Base-by-base conservation (phyloP, 2,113 vertebrate genomes). In the Plotosus lineatus region DNA sequence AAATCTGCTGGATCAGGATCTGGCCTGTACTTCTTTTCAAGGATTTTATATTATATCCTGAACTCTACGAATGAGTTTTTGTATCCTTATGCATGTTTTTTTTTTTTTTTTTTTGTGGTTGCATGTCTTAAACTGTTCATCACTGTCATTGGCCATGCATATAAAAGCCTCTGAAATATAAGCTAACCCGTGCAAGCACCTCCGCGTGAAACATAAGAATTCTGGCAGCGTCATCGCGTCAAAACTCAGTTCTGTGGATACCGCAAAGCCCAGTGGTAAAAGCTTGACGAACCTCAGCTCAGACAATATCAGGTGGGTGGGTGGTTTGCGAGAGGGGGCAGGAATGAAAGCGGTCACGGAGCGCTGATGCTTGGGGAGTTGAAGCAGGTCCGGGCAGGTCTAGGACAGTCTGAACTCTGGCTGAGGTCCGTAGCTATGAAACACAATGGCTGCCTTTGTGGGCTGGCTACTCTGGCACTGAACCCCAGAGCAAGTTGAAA, bases 361-460 rank as follows among this genome's bases (percentile, higher is more conserved):
- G 36, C 26, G 48, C 36, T 84, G 78, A 76, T 46, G 40, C 51
- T 40, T 19, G 17, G 55, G 61, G 73, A 78, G 60, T 77, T 63
- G n/a, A n/a, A 61, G 78, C 78, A 60, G 79, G 65, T 74, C 55
- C 33, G 33, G 46, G 60, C 82, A 80, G 79, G 53, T 80, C 28
- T 17, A 8, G 48, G 58, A 74, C 50, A 23, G 44, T 60, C 28
- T 75, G 38, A 65, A 63, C 55, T 50, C 72, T 77, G 77, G 78
- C 40, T 38, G 46, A 26, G 65, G 46, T 50, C 65, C 33, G 23
- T 56, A 80, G 61, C 26, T 21, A 28, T 77, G 58, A 83, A 19
- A 80, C 79, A 55, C 85, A 88, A 86, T 82, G 75, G 73, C 15
- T 50, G 21, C 31, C 84, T 85, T 87, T 89, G 85, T 89, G 31